These are phyloP conservation scores for Sinonovacula constricta DNA, from an alignment of 1,140 invertebrate species.

Conservation along the genomic window DNA sequence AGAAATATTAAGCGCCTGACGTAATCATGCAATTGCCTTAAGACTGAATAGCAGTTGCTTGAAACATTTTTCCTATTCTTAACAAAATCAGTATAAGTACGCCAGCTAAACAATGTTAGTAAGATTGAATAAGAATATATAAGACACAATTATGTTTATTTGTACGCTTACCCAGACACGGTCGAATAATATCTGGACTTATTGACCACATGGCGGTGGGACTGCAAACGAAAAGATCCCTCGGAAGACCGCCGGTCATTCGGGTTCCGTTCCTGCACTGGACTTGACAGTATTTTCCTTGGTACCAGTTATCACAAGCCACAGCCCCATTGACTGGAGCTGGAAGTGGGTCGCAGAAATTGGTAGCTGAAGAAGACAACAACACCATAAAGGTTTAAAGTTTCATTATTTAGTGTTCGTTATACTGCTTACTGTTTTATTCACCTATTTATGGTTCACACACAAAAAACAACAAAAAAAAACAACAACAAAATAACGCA, in stretches of 20 bases:
- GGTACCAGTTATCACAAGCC: constrained; percentile 41
- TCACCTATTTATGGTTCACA: no score
- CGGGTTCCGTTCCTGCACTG: constrained; percentile 34
- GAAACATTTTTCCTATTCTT: background rate
- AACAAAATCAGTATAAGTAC: background rate
- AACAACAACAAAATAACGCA: no score
- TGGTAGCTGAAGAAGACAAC: background rate
- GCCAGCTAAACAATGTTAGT: no score
- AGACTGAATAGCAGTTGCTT: background rate
- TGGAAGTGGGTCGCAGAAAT: background rate
- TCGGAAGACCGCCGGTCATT: constrained; percentile 9
- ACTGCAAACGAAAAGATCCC: constrained; percentile 1
- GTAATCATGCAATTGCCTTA: background rate
- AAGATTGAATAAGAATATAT: no score
- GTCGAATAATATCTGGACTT: background rate
- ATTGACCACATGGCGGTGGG: background rate
- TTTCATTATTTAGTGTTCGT: no score
- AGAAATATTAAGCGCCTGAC: no score
- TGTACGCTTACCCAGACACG: constrained; percentile 25
- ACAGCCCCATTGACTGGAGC: constrained; percentile 30
- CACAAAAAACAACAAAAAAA: no score
- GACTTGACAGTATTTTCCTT: constrained; percentile 37
- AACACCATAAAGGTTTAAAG: no score
- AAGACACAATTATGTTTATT: no score
- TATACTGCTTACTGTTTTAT: no score